These are phyloP conservation scores for Periplaneta americana DNA, from an alignment of 1,140 invertebrate genomes.

Conservation along the genomic window DNA sequence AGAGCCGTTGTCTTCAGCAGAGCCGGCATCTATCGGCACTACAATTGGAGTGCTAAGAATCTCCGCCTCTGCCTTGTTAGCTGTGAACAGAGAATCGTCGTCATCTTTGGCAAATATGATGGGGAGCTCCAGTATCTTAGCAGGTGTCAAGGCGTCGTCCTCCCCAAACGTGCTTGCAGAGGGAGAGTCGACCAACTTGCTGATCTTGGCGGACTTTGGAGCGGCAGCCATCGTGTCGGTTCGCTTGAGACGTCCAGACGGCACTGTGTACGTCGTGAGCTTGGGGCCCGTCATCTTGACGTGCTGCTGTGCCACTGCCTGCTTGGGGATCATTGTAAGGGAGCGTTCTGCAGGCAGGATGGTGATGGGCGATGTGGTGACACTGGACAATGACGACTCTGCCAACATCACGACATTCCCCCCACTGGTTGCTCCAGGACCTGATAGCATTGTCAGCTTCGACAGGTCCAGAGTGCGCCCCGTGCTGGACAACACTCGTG, in stretches of 20 bases:
- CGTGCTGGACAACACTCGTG: background rate
- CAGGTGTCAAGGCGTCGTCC: slow-evolving; percentile 38
- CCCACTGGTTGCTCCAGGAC: slow-evolving; percentile 22
- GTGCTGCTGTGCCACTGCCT: slow-evolving; percentile 34
- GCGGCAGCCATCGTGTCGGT: background rate
- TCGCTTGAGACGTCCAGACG: background rate
- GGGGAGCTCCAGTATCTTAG: slow-evolving; percentile 58
- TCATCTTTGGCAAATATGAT: slow-evolving; percentile 59
- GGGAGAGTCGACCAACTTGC: slow-evolving; percentile 15
- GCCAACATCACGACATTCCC: slow-evolving; percentile 27
- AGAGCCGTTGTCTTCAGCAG: slow-evolving; percentile 30
- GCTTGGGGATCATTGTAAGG: slow-evolving; percentile 16
- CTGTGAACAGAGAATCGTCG: slow-evolving; percentile 35
- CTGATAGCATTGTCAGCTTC: slow-evolving; percentile 26
- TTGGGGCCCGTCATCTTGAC: slow-evolving; percentile 39
- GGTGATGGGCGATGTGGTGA: slow-evolving; percentile 14
- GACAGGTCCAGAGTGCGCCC: slow-evolving; percentile 25
- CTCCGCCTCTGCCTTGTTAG: background rate
- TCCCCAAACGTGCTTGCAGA: slow-evolving; percentile 23
- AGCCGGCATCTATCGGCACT: slow-evolving; percentile 14
- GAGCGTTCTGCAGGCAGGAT: slow-evolving; percentile 1
- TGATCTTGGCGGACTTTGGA: slow-evolving; percentile 15
- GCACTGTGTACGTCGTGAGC: slow-evolving; percentile 18
- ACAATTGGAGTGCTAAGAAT: slow-evolving; percentile 2
- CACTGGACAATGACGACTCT: slow-evolving; percentile 22